Percentiles rank a stretch among this genome's conserved stretches.
These are phyloP conservation scores for Pelusios castaneus DNA, from an alignment of 2,113 vertebrate genomes.

Conservation along the genomic window DNA sequence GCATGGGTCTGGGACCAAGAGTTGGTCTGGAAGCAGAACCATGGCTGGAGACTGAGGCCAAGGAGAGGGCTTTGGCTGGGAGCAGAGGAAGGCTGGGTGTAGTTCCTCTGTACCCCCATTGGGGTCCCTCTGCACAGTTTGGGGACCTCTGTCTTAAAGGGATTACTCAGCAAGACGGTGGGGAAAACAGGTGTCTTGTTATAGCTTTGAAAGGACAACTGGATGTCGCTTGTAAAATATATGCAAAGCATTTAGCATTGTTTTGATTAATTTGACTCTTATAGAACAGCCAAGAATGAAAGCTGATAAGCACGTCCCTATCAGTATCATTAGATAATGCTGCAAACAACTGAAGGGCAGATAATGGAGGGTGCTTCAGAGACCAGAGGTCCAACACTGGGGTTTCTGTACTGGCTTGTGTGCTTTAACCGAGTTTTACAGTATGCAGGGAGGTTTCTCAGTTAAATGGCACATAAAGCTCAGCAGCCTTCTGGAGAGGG, in stretches of 20 bases:
- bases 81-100: too few relatives aligned
- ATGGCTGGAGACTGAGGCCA: too few relatives aligned
- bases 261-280: constrained; percentile 40
- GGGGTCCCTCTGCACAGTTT: too few relatives aligned
- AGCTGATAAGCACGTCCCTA: constrained; percentile 16
- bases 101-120: too few relatives aligned
- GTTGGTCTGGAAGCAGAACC: too few relatives aligned
- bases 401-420: constrained; percentile 8
- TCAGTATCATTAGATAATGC: constrained; percentile 25
- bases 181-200: constrained; percentile 47
- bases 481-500: constrained; percentile 57
- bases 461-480: constrained; percentile 67
- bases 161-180: constrained; percentile 55
- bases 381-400: constrained; percentile 16
- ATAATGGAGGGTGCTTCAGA: constrained; percentile 15
- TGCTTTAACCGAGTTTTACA: background rate
- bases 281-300: constrained; percentile 2
- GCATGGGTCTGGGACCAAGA: too few relatives aligned
- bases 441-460: background rate
- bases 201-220: constrained; percentile 50
- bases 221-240: constrained; percentile 5
- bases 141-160: constrained; percentile 35
- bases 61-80: too few relatives aligned
- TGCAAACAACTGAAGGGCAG: constrained; percentile 37
- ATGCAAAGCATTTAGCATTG: background rate